Base-by-base conservation (phyloP, 2,113 vertebrate species). In the Nyctibius bracteatus region DNA sequence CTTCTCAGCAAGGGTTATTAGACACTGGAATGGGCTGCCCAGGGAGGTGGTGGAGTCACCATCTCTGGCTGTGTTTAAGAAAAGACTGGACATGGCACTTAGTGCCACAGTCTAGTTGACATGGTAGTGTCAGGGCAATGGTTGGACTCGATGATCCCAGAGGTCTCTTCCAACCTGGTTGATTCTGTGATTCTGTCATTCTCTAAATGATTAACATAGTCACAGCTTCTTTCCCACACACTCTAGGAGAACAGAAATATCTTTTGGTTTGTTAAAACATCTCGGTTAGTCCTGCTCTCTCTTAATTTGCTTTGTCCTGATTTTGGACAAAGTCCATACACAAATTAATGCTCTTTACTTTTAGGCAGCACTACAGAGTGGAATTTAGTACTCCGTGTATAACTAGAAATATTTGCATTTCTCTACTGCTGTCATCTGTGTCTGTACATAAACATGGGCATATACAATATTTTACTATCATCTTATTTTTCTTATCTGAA, bases 131-230 rank as follows among this genome's bases (percentile, higher is more conserved):
- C n/a, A n/a, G n/a, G n/a, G n/a, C n/a, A n/a, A n/a, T n/a, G n/a
- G n/a, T n/a, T n/a, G n/a, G n/a, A n/a, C n/a, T n/a, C n/a, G n/a
- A n/a, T n/a, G n/a, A n/a, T n/a, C n/a, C n/a, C n/a, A n/a, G n/a
- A n/a, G n/a, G n/a, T n/a, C n/a, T n/a, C n/a, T n/a, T n/a, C n/a
- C n/a, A n/a, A n/a, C n/a, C n/a, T n/a, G n/a, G n/a, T n/a, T n/a
- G n/a, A n/a, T n/a, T n/a, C n/a, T n/a, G n/a, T n/a, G n/a, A n/a
- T n/a, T n/a, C n/a, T n/a, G n/a, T n/a, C n/a, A n/a, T n/a, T n/a
- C n/a, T n/a, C 98, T 98, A 98, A 94, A 85, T 95, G 41, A 98
- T 98, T 98, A 97, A 97, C 96, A 98, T 98, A 98, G 96, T 81
- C 97, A 95, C 94, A 95, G 89, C 86, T 94, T 95, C 35, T 75